phyloP scores from a whole-genome alignment of 2,113 vertebrate genomes.

The Alosa alosa region DNA sequence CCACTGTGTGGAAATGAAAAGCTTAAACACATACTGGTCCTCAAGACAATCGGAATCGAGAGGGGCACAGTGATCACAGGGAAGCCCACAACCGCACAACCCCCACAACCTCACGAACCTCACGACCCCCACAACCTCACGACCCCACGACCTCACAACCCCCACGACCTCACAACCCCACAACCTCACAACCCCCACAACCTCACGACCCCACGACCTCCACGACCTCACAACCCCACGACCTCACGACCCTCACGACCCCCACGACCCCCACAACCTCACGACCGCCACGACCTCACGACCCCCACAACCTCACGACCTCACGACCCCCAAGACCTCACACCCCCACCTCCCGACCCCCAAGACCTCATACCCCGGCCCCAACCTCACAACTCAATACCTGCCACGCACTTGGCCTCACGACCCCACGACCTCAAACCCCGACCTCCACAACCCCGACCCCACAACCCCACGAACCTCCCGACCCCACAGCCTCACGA shows the following conservation, averaged over 20 bases:
- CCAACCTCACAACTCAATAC: no score
- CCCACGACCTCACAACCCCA: background rate
- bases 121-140: no score
- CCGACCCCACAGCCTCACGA: background rate
- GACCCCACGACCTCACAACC: no score
- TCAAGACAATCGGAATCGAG: background rate
- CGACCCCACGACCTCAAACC: no score
- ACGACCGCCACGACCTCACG: background rate
- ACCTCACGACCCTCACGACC: background rate
- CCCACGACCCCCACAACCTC: no score
- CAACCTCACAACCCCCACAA: no score
- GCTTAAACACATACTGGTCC: background rate
- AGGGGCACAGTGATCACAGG: constrained; percentile 4
- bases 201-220: no score
- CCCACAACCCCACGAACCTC: background rate
- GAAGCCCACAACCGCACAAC: constrained; percentile 7
- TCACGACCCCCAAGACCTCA: constrained; percentile 5
- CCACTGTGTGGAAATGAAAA: background rate
- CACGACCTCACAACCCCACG: background rate
- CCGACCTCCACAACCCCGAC: no score
- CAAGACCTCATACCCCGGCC: constrained; percentile 8
- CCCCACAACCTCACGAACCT: background rate
- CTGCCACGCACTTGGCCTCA: no score
- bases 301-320: no score
- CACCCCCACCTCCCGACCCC: background rate